These are phyloP conservation scores for Papilio aristodemus DNA, from an alignment of 1,140 invertebrate species.

Conservation along the genomic window DNA sequence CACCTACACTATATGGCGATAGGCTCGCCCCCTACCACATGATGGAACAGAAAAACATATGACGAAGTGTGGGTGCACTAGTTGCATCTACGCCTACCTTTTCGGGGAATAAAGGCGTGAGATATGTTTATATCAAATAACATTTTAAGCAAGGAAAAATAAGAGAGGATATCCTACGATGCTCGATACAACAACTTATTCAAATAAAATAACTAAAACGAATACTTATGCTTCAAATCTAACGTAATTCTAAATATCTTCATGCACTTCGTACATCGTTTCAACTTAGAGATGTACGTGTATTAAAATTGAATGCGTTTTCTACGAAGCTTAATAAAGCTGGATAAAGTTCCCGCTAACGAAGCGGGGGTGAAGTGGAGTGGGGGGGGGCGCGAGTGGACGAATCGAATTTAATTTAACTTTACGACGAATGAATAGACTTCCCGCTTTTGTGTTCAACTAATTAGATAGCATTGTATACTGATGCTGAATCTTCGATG, in stretches of 20 bases:
- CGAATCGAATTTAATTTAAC: slow-evolving; percentile 21
- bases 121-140: too few species aligned
- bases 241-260: neutral
- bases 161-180: too few species aligned
- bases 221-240: neutral
- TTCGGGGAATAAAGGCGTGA: too few species aligned
- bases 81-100: too few species aligned
- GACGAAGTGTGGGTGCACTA: too few species aligned
- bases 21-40: too few species aligned
- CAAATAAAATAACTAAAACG: neutral
- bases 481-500: neutral
- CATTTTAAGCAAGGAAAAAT: too few species aligned
- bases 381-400: neutral
- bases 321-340: neutral
- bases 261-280: neutral
- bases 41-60: too few species aligned
- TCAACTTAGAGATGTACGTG: neutral
- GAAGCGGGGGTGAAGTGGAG: neutral
- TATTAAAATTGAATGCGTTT: neutral
- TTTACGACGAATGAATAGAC: slow-evolving; percentile 8
- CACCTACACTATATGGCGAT: neutral
- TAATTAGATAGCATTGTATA: slow-evolving; percentile 12
- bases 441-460: slow-evolving; percentile 7
- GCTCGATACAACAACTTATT: too few species aligned
- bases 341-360: slow-evolving; percentile 13